Base-by-base conservation (phyloP, 2,797 vertebrate species). In the Uromys caudimaculatus region DNA sequence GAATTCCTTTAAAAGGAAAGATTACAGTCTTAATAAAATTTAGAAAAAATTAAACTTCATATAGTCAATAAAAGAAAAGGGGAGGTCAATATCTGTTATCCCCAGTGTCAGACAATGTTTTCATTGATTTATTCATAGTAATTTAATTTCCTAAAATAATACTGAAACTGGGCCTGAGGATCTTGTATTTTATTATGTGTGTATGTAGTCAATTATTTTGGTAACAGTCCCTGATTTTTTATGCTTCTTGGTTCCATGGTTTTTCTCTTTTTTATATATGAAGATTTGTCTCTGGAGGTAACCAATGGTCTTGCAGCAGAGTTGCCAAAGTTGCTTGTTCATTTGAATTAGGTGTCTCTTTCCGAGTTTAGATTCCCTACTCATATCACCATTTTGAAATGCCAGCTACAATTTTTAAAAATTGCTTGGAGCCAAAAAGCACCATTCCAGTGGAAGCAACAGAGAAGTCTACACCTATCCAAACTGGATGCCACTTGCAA, bases 1-100 rank as follows among this genome's bases (percentile, higher is more conserved):
- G 32, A 90, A 50, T 38, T 56, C 60, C 60, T 96, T 96, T 38
- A 82, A 35, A 69, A 27, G 21, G 21, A 77, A 69, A 2, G 67
- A 73, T 89, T 85, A 67, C 11, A 52, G 14, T 90, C 58, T 95
- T 94, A 92, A 69, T 90, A 96, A 88, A 89, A 78, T 64, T 88
- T 75, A 38, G 27, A 60, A 79, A 94, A 85, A 38, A n/a, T 52
- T 21, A 14, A 85, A 60, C 47, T 91, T 93, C 77, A 5, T 90
- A 23, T 64, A 83, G 67, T 62, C 62, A 85, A 58, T 76, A 87
- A 89, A 93, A 58, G 41, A 24, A 92, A 92, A 94, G 85, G 38
- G 14, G n/a, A 67, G 56, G 24, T 24, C n/a, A 82, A 3, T 82
- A 71, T 88, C 77, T 84, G 60, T 44, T 83, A 92, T 94, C 76